Evolutionary conservation across 2,113 vertebrate genomes (phyloP).

Genomic region (Mola mola): DNA sequence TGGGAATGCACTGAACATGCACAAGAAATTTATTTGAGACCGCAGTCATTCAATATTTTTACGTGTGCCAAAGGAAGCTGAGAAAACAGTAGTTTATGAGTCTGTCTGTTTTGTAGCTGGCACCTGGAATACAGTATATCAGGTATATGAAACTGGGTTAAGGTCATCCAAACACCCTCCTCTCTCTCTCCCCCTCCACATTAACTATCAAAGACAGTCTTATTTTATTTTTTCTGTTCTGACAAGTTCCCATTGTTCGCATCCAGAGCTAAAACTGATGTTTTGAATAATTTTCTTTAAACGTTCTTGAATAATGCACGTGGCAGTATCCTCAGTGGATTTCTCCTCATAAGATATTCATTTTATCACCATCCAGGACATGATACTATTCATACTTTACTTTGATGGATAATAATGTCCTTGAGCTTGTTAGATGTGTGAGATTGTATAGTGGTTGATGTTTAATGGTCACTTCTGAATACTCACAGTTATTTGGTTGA

Average conservation of each 20-base stretch:
- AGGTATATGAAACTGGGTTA: slow-evolving; percentile 1
- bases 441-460: neutral
- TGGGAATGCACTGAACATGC: neutral
- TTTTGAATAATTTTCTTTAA: neutral
- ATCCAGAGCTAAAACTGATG: neutral
- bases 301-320: neutral
- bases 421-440: neutral
- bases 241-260: neutral
- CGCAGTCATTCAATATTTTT: neutral
- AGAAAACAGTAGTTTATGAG: neutral
- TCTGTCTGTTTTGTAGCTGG: neutral
- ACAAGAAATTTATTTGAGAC: neutral
- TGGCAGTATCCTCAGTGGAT: neutral
- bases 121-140: slow-evolving; percentile 1
- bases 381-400: neutral
- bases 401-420: neutral
- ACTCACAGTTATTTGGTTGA: too few species aligned
- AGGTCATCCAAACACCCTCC: neutral
- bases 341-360: neutral
- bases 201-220: too few species aligned
- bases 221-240: too few species aligned
- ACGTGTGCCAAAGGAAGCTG: neutral
- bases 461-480: too few species aligned
- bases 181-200: too few species aligned
- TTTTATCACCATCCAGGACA: neutral